Evolutionary conservation across 2,797 vertebrate genomes (phyloP), one percentile per base, ranked within the genome.

Genomic region (Notolepis coatsorum): DNA sequence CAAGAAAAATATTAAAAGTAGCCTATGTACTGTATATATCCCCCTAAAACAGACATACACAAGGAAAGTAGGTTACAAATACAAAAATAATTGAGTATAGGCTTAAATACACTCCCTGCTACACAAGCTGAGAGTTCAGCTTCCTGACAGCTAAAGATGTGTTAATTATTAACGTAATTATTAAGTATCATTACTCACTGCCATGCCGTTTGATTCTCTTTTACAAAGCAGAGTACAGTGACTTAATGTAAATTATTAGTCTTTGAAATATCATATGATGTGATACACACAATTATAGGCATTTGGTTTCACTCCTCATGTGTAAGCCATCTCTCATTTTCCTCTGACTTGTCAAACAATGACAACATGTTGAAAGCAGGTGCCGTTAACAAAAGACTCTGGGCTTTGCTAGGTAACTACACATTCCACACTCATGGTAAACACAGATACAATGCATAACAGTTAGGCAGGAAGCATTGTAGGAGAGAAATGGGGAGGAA

Each of bases 371-470:
- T 73, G 55, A 72, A 61, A 64, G 52, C 79, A 83, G 82, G 79
- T 83, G 83, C 65, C 47, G 50, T 17, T 65, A 75, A 82, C 73
- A 78, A 76, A 18, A 50, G 65, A 56, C 65, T 38, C 58, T 25
- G 25, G 69, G 74, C 54, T 82, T n/a, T 49, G 50, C 68, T 67
- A 66, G 60, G 82, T 83, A 85, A 89, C 80, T 47, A 84, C 73
- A 69, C 79, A 77, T 63, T 70, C 33, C 39, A 24, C 6, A 27
- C 55, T 68, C 63, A 38, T 45, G 43, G 61, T 68, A 65, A 77
- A 82, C 47, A 64, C 55, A 39, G 12, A 56, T 20, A 61, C 59
- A 72, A 63, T 50, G 31, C 10, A 35, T 67, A 48, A 64, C 28
- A 68, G 55, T 63, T 35, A 79, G 38, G 61, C 24, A 48, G 61